Percentiles rank a stretch among this genome's conserved stretches.
Evolutionary conservation across 2,113 vertebrate species (phyloP).

Genomic region (Pipra filicauda): DNA sequence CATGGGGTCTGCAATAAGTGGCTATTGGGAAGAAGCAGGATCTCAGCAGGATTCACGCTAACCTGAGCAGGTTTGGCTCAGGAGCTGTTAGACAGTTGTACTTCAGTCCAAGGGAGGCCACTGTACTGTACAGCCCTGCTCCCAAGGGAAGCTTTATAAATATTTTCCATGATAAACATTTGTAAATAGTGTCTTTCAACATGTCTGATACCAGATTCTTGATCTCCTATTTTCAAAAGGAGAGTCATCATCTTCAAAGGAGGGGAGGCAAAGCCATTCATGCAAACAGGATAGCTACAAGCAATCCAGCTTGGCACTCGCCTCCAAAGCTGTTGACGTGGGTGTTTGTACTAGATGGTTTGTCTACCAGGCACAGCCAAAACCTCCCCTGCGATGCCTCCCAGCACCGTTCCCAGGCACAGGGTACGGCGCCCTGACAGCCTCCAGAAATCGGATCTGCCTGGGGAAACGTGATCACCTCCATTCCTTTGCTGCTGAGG

Average conservation of each 20-base stretch:
- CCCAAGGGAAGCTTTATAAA: conserved; percentile 4
- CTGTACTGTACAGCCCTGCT: neutral
- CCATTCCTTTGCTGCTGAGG: neutral
- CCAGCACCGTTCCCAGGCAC: neutral
- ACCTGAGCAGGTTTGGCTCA: neutral
- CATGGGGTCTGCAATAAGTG: accelerated
- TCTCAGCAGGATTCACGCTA: neutral
- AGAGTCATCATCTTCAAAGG: neutral
- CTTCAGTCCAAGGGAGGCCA: neutral
- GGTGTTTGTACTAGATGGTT: neutral
- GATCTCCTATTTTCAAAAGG: neutral
- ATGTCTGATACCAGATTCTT: neutral
- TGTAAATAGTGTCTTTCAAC: conserved; percentile 26
- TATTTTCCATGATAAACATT: conserved; percentile 16
- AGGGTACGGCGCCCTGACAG: neutral
- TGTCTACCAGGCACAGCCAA: neutral
- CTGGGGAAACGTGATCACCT: neutral
- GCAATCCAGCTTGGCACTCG: neutral
- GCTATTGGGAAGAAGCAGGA: neutral
- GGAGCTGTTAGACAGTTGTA: neutral
- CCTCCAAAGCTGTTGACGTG: neutral
- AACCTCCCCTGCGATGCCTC: neutral
- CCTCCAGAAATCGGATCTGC: neutral
- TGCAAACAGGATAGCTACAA: neutral
- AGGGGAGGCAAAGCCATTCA: neutral